Evolutionary conservation across 2,888 invertebrate genomes (phyloP), one percentile per base, ranked within the genome.

Genomic region (Ormyrus thymus): DNA sequence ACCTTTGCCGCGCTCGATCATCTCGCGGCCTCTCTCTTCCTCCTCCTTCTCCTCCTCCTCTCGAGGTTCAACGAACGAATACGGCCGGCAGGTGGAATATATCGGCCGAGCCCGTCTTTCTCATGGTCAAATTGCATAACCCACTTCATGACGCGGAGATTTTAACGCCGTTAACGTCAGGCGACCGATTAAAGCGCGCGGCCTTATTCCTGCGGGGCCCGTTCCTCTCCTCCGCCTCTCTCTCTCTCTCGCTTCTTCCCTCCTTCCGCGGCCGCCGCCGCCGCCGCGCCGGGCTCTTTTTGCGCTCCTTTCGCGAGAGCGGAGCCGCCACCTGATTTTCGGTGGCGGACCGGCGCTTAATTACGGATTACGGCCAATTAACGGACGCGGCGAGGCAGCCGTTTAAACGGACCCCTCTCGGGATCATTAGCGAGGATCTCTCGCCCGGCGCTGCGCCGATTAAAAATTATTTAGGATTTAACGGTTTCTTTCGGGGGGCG

Each of bases 61-160:
- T 7, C 58, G 65, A 66, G 79, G 79, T 79, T 79, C 76, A 80
- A 78, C 56, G 80, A 75, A 78, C 80, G 75, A 71, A 56, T 68
- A 51, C 80, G 69, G 71, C 64, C 73, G 72, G 76, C 78, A 78
- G 78, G 81, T 81, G 78, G 70, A 75, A 13, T n/a, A 79, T 65
- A 76, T 76, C 56, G 76, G 29, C 68, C 69, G 70, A 29, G 59
- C 69, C 29, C 51, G 73, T 65, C 76, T 72, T 81, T 81, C 81
- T 78, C 81, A 81, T 81, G 81, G 76, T 74, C 81, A 76, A 81
- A 81, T 81, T 81, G 81, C 81, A 78, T 81, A 81, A 81, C 72
- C 76, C 78, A 78, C 71, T 81, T 81, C 72, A 65, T 62, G 80
- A 76, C 73, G 66, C 55, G 71, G 59, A 76, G 79, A 79, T 79